These are phyloP conservation scores for Macrostomum lignano DNA, from an alignment of 1,140 invertebrate species.

Conservation along the genomic window DNA sequence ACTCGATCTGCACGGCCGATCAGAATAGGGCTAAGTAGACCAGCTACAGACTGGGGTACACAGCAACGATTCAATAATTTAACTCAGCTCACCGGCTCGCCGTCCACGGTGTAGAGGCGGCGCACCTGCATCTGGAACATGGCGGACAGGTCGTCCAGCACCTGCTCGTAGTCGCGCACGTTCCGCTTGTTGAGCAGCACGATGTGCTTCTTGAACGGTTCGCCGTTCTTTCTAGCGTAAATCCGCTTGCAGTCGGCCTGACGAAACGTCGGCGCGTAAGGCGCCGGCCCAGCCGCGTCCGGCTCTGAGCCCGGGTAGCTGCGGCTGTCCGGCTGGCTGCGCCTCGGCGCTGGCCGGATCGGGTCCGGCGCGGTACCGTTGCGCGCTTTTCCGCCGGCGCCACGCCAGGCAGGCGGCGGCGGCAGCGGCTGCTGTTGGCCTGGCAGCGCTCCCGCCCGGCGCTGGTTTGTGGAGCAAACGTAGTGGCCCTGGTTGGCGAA, in stretches of 20 bases:
- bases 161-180: conserved; percentile 19
- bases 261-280: neutral
- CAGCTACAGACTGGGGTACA: no score
- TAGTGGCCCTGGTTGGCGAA: conserved; percentile 16
- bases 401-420: conserved; percentile 18
- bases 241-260: conserved; percentile 7
- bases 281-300: conserved; percentile 5
- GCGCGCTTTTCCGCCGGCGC: conserved; percentile 14
- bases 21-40: no score
- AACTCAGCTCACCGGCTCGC: conserved; percentile 13
- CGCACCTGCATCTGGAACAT: conserved; percentile 13
- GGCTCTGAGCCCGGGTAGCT: conserved; percentile 7
- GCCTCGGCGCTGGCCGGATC: neutral
- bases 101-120: conserved; percentile 19
- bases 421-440: conserved; percentile 18
- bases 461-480: conserved; percentile 15
- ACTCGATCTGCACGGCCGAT: conserved; percentile 14
- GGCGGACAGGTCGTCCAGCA: conserved; percentile 16
- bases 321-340: conserved; percentile 3
- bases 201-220: conserved; percentile 12
- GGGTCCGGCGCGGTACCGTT: conserved; percentile 9
- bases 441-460: conserved; percentile 11
- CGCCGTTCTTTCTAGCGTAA: conserved; percentile 16
- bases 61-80: neutral
- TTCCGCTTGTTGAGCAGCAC: conserved; percentile 18